These are phyloP conservation scores for Montipora foliosa DNA, from an alignment of 64 coral and sea anemone genomes.

Conservation along the genomic window DNA sequence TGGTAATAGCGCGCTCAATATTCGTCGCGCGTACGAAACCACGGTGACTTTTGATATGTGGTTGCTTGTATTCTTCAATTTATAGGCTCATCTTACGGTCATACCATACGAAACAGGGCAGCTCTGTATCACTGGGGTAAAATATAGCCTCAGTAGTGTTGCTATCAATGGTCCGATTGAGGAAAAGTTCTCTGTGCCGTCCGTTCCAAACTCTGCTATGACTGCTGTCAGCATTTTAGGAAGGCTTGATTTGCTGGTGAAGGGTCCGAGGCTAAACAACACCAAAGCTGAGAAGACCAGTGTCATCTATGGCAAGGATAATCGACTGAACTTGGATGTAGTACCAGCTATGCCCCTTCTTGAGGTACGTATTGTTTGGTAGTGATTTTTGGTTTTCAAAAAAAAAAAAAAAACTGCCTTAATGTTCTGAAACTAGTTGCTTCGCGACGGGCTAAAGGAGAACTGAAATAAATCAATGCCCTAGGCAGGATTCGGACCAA, in stretches of 20 bases:
- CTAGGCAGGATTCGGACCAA: too few species aligned
- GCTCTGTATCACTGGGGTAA: slow-evolving; percentile 89
- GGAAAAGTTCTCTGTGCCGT: slow-evolving; percentile 49
- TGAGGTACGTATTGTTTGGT: slow-evolving; percentile 56
- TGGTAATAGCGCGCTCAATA: too few species aligned
- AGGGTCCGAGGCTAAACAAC: slow-evolving; percentile 84
- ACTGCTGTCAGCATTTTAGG: slow-evolving; percentile 89
- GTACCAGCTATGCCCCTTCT: slow-evolving; percentile 85
- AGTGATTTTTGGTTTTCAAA: too few species aligned
- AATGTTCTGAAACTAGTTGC: too few species aligned
- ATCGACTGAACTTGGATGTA: slow-evolving; percentile 81
- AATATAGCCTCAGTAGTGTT: slow-evolving; percentile 90
- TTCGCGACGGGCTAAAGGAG: too few species aligned
- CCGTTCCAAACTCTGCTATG: slow-evolving; percentile 64
- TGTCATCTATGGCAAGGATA: slow-evolving; percentile 78
- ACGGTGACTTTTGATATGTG: too few species aligned
- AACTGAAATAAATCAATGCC: too few species aligned
- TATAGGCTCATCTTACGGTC: slow-evolving; percentile 81
- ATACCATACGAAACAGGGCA: slow-evolving; percentile 73
- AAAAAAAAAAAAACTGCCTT: too few species aligned
- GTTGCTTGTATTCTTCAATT: not conserved
- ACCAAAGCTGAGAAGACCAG: slow-evolving; percentile 89
- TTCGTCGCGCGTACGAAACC: too few species aligned
- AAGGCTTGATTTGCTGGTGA: slow-evolving; percentile 70
- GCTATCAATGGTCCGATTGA: slow-evolving; percentile 90